phyloP scores from a whole-genome alignment of 2,888 invertebrate genomes.

The Phalera bucephala region DNA sequence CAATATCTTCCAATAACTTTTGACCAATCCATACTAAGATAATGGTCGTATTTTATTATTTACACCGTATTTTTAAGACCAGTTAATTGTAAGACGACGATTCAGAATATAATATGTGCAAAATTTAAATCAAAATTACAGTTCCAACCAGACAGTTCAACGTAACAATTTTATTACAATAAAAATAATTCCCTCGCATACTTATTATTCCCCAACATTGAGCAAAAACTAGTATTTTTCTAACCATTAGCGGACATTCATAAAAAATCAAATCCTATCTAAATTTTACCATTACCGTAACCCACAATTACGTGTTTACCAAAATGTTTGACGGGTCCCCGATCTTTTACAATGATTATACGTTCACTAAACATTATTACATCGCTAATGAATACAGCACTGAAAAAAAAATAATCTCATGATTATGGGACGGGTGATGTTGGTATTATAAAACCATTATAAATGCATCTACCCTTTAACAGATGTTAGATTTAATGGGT shows the following conservation, averaged over 20 bases:
- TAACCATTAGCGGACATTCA: not conserved
- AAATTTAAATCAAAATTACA: too few species aligned
- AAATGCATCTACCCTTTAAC: slow-evolving; percentile 74
- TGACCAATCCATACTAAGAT: too few species aligned
- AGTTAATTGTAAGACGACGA: too few species aligned
- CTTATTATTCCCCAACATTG: too few species aligned
- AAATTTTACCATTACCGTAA: slow-evolving; percentile 35
- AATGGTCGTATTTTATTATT: too few species aligned
- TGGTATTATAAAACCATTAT: slow-evolving; percentile 74
- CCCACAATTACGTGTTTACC: slow-evolving; percentile 67
- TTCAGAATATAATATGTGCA: too few species aligned
- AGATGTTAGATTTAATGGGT: slow-evolving; percentile 57
- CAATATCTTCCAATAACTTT: too few species aligned
- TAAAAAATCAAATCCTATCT: slow-evolving; percentile 10
- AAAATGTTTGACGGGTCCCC: slow-evolving; percentile 54
- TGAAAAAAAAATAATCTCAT: slow-evolving; percentile 79
- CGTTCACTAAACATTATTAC: slow-evolving; percentile 54
- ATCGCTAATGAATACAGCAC: slow-evolving; percentile 71
- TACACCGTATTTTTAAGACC: too few species aligned
- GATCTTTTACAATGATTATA: slow-evolving; percentile 61
- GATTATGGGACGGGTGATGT: slow-evolving; percentile 64
- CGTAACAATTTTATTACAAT: too few species aligned
- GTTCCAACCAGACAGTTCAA: too few species aligned
- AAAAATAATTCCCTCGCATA: too few species aligned
- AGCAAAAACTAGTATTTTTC: too few species aligned